Evolutionary conservation across 2,797 vertebrate species (phyloP), one percentile per base, ranked within the genome.

Genomic region (Sebastes reedi): DNA sequence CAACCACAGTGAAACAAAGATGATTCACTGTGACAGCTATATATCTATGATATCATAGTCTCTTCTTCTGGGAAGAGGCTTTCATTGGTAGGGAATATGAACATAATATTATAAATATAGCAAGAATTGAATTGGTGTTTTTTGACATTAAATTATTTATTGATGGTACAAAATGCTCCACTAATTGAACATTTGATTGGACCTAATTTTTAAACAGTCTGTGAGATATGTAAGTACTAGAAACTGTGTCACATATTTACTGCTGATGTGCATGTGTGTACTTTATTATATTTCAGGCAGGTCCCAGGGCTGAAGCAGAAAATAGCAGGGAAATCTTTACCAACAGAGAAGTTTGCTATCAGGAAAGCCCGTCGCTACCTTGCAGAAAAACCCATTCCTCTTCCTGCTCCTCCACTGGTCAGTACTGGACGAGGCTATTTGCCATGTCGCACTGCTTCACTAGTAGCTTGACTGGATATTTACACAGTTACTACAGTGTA

Each of bases 301-400:
- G 97, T 99, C 27, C 96, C 97, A 32, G 94, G 94, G 60, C 92
- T 99, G 91, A 99, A 99, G 92, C 97, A 99, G 95, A 99, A 99
- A 96, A 99, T 99, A 76, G 99, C 98, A 5, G 99, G 98, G 74
- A 99, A 99, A 88, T 99, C 98, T 80, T 93, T 99, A 81, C 98
- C 98, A 54, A 99, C 98, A 1, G 98, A 99, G 91, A 99, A 99
- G 94, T 99, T 99, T 94, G 99, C 98, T 8, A 99, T 99, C 91
- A 95, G 98, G 74, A 99, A 99, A 93, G 97, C 98, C 4, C 96
- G 98, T 10, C 96, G 98, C 10, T 99, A 99, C 85, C 95, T 98
- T 62, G 91, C 94, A 50, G 94, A 97, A 81, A 96, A 95, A 24
- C 96, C 97, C 0, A 4, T 97, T 91, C 93, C 96, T 65, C 95